Percentiles rank a stretch among this genome's conserved stretches.
Conservation (phyloP, 2,113 vertebrate genomes). For the Progne subis region DNA sequence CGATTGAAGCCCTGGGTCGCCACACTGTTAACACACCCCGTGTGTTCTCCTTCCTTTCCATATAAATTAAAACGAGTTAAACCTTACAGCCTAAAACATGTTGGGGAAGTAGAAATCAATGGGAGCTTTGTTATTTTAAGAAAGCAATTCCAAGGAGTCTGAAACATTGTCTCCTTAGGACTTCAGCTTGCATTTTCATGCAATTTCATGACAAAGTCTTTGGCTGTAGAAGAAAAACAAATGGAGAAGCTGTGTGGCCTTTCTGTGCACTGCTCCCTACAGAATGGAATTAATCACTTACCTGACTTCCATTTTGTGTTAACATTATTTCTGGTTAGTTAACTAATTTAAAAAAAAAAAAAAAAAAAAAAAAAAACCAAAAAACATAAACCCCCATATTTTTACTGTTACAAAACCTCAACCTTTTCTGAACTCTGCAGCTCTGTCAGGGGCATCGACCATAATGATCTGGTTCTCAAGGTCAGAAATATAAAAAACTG, state of each 20-base stretch:
- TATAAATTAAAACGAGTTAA: background rate
- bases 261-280: background rate
- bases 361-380: background rate
- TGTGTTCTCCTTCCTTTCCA: background rate
- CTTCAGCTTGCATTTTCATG: background rate
- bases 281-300: background rate
- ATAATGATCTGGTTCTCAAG: slow-evolving; percentile 29
- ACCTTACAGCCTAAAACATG: background rate
- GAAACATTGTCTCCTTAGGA: background rate
- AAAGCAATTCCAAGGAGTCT: background rate
- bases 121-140: background rate
- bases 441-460: background rate
- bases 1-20: background rate
- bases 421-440: background rate
- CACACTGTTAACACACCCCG: background rate
- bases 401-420: background rate
- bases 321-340: background rate
- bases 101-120: background rate
- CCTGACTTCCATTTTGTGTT: background rate
- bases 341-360: background rate
- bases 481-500: slow-evolving; percentile 25
- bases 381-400: background rate
- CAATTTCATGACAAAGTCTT: background rate
- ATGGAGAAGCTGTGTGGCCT: background rate
- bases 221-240: background rate